These are phyloP conservation scores for Furcula furcula DNA, from an alignment of 2,888 invertebrate genomes.

Conservation along the genomic window DNA sequence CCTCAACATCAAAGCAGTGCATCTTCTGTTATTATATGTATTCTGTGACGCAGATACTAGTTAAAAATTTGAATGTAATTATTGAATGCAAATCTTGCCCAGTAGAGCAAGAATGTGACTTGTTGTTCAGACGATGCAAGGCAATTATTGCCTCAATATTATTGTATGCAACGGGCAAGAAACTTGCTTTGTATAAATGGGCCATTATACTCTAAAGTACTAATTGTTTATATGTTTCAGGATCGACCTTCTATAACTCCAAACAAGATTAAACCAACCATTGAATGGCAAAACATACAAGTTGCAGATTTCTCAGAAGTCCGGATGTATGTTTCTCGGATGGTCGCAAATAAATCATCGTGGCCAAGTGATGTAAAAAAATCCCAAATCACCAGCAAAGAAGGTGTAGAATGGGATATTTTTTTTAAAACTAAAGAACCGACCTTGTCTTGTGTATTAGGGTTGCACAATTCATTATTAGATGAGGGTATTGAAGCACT, in stretches of 20 bases:
- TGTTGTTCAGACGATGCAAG: too few species aligned
- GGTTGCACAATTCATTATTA: slow-evolving; percentile 42
- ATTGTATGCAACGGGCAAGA: too few species aligned
- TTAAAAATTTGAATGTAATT: too few species aligned
- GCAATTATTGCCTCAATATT: too few species aligned
- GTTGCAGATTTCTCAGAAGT: slow-evolving; percentile 85
- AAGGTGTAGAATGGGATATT: slow-evolving; percentile 41
- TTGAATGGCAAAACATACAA: slow-evolving; percentile 86
- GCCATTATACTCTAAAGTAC: too few species aligned
- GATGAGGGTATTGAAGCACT: slow-evolving; percentile 56
- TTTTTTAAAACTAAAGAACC: slow-evolving; percentile 56
- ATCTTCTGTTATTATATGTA: too few species aligned
- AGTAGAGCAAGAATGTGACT: too few species aligned
- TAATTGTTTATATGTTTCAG: slow-evolving; percentile 30
- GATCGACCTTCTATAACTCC: slow-evolving; percentile 45
- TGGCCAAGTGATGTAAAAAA: slow-evolving; percentile 40
- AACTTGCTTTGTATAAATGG: too few species aligned
- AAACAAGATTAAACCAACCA: slow-evolving; percentile 62
- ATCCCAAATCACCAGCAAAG: slow-evolving; percentile 34
- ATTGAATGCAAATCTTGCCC: too few species aligned
- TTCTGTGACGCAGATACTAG: too few species aligned
- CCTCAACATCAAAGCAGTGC: too few species aligned
- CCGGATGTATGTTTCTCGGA: slow-evolving; percentile 75
- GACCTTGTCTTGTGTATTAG: slow-evolving; percentile 57
- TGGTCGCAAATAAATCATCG: slow-evolving; percentile 39